Conservation (phyloP, 2,888 invertebrate species). For the Folsomia candida region DNA sequence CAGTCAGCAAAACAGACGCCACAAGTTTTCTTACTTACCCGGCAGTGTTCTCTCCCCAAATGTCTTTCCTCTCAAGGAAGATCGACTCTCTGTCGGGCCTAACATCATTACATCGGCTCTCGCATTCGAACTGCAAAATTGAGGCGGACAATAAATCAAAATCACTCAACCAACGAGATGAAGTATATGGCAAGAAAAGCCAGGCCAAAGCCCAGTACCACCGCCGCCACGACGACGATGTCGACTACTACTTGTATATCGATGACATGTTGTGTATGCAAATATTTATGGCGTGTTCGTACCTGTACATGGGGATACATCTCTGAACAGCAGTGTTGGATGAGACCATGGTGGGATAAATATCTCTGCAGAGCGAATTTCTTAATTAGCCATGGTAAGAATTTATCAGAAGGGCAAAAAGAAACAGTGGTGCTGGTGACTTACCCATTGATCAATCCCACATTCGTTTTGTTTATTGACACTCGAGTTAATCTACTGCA, state of each 20-base stretch:
- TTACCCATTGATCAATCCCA: constrained; percentile 51
- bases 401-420: too few species aligned
- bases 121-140: constrained; percentile 47
- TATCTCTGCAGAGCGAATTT: too few species aligned
- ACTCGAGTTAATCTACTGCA: constrained; percentile 51
- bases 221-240: too few species aligned
- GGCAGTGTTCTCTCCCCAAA: constrained; percentile 51
- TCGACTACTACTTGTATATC: too few species aligned
- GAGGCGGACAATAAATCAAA: constrained; percentile 1
- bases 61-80: constrained; percentile 51
- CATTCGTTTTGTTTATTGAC: constrained; percentile 51
- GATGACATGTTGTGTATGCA: background rate
- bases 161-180: background rate
- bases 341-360: constrained; percentile 51
- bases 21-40: constrained; percentile 32
- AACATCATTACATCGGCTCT: constrained; percentile 51
- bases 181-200: background rate
- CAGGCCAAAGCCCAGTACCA: too few species aligned
- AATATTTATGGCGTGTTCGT: constrained; percentile 7
- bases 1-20: too few species aligned
- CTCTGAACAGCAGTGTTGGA: constrained; percentile 51
- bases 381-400: too few species aligned
- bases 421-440: too few species aligned
- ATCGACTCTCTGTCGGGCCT: constrained; percentile 50
- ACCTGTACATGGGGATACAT: constrained; percentile 51